Conservation (phyloP, 2,797 vertebrate species). For the Prionace glauca region DNA sequence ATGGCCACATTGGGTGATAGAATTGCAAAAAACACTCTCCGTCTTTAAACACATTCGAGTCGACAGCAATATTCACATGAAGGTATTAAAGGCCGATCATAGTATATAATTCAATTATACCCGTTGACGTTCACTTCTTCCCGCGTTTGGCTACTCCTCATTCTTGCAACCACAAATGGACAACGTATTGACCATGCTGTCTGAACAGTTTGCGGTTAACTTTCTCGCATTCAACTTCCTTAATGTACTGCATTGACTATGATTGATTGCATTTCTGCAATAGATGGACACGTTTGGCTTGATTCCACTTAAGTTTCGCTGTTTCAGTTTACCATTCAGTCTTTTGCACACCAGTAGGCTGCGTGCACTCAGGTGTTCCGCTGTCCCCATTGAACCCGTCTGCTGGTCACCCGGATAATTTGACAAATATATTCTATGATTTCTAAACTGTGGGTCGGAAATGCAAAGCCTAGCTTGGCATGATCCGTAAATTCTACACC, state of each 20-base stretch:
- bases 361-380: too few relatives aligned
- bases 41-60: neutral
- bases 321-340: neutral
- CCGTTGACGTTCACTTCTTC: neutral
- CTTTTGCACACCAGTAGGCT: neutral
- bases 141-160: neutral
- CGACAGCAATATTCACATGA: neutral
- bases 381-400: neutral
- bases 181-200: neutral
- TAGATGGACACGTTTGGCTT: neutral
- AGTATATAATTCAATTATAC: neutral
- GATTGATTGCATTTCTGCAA: neutral
- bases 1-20: too few relatives aligned
- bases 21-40: neutral
- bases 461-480: neutral
- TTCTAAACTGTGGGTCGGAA: neutral
- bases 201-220: neutral
- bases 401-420: neutral
- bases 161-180: neutral
- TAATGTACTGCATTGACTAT: neutral
- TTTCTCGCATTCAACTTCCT: neutral
- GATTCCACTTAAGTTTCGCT: neutral
- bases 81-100: too few relatives aligned
- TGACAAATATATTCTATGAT: neutral
- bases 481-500: neutral